Evolutionary conservation across 2,797 vertebrate species (phyloP), one percentile per base, ranked within the genome.

Genomic region (Sebastes diaconus): DNA sequence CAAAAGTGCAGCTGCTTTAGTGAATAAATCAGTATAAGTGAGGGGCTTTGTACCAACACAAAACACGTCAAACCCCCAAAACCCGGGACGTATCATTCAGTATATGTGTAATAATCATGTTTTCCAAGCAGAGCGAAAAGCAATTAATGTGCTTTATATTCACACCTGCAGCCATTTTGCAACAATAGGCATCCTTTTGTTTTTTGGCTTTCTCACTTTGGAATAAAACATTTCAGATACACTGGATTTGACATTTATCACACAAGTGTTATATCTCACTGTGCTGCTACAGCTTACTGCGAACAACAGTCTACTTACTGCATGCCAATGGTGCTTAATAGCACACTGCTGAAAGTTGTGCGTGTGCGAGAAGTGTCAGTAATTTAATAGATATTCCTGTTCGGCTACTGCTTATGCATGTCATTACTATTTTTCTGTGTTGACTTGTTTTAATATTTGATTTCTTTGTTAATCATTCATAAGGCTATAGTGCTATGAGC

Each of bases 381-480:
- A 54, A 36, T 85, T 91, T 70, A 73, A 73, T 70, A 89, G 69
- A 83, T 84, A 79, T 69, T 85, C 68, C 78, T 73, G 72, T 85
- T 80, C 75, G 64, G 83, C 77, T 68, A 81, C 87, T 88, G 78
- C 86, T 84, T 85, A 83, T 90, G 78, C 79, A 74, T 74, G 83
- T 81, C 80, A 73, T 89, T 85, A 77, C 91, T 84, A 85, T 90
- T 87, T 84, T 84, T 90, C 85, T 80, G 46, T 88, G 79, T 92
- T 91, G 88, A 90, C 86, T 91, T 88, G 87, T 88, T 93, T 94
- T 90, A 93, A 94, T 93, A 92, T 93, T 94, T 93, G 71, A 94
- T 94, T 93, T 84, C 64, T 86, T 86, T 90, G 84, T 93, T 80
- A 94, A 95, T 94, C 89, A 94, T 94, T 95, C 86, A 95, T 93